A percentile compares a stretch with the other conserved stretches of the same genome.
Conservation (phyloP, 2,888 invertebrate genomes). For the Dilophus febrilis region DNA sequence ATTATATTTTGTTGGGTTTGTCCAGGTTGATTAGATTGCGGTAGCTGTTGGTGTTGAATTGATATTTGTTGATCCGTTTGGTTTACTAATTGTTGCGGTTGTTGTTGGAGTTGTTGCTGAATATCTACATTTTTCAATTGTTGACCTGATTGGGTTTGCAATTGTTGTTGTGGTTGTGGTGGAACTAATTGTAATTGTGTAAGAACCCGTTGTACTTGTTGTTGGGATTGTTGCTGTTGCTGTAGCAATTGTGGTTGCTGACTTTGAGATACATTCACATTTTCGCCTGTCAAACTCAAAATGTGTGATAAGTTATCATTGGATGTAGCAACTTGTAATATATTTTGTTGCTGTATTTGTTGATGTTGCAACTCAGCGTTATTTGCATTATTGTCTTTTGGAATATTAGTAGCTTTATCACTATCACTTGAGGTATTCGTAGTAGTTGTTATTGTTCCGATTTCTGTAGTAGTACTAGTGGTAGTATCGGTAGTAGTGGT, state of each 20-base stretch:
- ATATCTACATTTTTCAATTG: too few relatives aligned
- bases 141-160: too few relatives aligned
- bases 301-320: neutral
- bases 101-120: neutral
- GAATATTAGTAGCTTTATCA: neutral
- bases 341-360: conserved; percentile 7
- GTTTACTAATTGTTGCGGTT: neutral
- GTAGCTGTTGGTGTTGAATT: neutral
- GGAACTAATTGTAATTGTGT: neutral
- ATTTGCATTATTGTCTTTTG: neutral
- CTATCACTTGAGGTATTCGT: neutral
- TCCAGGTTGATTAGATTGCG: neutral
- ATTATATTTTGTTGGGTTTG: too few relatives aligned
- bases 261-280: conserved; percentile 8
- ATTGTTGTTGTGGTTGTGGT: neutral
- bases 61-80: neutral
- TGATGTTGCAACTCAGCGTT: conserved; percentile 5
- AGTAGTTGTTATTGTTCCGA: neutral
- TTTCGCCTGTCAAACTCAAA: neutral
- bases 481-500: too few relatives aligned
- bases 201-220: neutral
- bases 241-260: conserved; percentile 10
- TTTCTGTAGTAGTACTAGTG: too few relatives aligned
- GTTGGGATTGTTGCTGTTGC: conserved; percentile 11
- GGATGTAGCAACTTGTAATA: neutral